Evolutionary conservation across 2,888 invertebrate genomes (phyloP).

Genomic region (Diaprepes abbreviatus): DNA sequence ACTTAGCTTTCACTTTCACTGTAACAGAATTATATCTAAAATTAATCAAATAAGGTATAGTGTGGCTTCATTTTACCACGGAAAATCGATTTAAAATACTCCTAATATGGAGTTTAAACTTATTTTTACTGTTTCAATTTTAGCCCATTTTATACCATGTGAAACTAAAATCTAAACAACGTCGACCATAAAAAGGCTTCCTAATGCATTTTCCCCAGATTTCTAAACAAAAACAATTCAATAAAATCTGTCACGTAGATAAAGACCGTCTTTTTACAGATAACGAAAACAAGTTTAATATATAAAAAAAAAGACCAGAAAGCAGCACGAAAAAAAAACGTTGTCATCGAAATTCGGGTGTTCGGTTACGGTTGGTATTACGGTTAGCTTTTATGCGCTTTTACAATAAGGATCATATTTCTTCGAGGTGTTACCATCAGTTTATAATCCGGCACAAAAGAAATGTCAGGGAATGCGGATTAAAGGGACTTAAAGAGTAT

Average conservation of each 20-base stretch:
- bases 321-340: slow-evolving; percentile 53
- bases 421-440: slow-evolving; percentile 62
- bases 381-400: slow-evolving; percentile 56
- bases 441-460: slow-evolving; percentile 66
- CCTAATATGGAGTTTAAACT: too few relatives aligned
- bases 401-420: slow-evolving; percentile 63
- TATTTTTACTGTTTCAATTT: too few relatives aligned
- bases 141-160: too few relatives aligned
- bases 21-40: too few relatives aligned
- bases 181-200: slow-evolving; percentile 17
- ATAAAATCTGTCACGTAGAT: slow-evolving; percentile 48
- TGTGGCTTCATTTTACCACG: too few relatives aligned
- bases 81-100: too few relatives aligned
- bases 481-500: slow-evolving; percentile 66
- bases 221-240: slow-evolving; percentile 8
- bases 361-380: slow-evolving; percentile 55
- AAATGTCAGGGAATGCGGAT: slow-evolving; percentile 66
- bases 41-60: too few relatives aligned
- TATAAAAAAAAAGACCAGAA: slow-evolving; percentile 40
- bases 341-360: slow-evolving; percentile 60
- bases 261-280: slow-evolving; percentile 53
- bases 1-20: too few relatives aligned
- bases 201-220: not conserved
- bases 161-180: not conserved
- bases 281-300: slow-evolving; percentile 50